Evolutionary conservation across 2,113 vertebrate genomes (phyloP).

Genomic region (Phalacrocorax pelagicus): DNA sequence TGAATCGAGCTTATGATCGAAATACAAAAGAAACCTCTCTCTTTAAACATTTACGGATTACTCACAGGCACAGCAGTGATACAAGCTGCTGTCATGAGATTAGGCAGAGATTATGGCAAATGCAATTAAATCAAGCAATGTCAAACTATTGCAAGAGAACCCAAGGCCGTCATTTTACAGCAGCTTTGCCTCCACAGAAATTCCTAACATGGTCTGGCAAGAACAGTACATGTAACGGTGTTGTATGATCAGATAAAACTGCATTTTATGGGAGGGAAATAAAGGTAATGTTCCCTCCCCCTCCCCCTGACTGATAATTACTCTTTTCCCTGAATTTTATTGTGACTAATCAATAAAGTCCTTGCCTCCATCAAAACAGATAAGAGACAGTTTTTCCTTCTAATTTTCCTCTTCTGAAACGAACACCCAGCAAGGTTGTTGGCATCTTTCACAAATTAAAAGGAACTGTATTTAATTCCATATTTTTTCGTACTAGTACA

Average conservation of each 20-base stretch:
- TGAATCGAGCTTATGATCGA: not conserved
- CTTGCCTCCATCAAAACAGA: not conserved
- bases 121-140: conserved; percentile 17
- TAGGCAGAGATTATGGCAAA: not conserved
- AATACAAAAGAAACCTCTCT: conserved; percentile 19
- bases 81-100: not conserved
- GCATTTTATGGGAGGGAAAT: not conserved
- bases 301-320: not conserved
- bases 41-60: not conserved
- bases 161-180: not conserved
- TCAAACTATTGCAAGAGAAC: not conserved
- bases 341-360: not conserved
- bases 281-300: not conserved
- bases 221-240: not conserved
- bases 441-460: not conserved
- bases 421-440: not conserved
- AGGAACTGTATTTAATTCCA: not conserved
- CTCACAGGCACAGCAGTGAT: not conserved
- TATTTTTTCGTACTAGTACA: not conserved
- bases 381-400: not conserved
- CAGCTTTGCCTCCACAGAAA: not conserved
- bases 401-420: not conserved
- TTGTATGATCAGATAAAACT: not conserved
- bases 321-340: not conserved
- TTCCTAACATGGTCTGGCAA: not conserved